These are phyloP conservation scores for Muscina levida DNA, from an alignment of 2,888 invertebrate species.

Conservation along the genomic window DNA sequence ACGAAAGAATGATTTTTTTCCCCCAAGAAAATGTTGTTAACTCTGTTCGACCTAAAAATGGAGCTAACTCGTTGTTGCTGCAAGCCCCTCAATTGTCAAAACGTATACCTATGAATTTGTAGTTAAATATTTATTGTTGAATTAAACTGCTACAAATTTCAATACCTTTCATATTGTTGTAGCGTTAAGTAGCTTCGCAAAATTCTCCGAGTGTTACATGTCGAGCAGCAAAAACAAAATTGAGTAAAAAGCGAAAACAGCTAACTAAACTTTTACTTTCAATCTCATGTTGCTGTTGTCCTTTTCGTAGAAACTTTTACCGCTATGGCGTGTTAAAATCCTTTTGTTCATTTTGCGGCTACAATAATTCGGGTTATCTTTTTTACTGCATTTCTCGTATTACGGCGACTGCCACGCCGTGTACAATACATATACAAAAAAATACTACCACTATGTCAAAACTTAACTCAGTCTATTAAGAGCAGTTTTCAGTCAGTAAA, in stretches of 20 bases:
- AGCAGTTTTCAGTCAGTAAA: conserved; percentile 45
- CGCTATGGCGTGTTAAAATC: conserved; percentile 62
- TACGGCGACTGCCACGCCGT: neutral
- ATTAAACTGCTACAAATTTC: no score
- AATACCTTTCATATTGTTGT: no score
- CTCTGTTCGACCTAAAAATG: no score
- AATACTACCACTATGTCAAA: neutral
- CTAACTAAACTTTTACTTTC: conserved; percentile 51
- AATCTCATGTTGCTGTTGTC: conserved; percentile 23
- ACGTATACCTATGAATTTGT: no score
- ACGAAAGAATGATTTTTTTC: no score
- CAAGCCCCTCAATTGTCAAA: no score
- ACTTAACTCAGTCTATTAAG: conserved; percentile 47
- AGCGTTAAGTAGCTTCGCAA: no score
- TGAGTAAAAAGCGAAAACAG: conserved; percentile 37
- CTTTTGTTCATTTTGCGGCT: conserved; percentile 64
- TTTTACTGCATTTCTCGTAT: conserved; percentile 45
- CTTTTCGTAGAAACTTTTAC: conserved; percentile 39
- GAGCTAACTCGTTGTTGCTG: no score
- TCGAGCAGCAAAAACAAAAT: neutral
- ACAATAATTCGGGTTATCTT: conserved; percentile 61
- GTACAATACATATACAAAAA: neutral
- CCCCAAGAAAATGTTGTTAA: no score
- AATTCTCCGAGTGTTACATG: neutral
- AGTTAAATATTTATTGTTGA: no score